phyloP scores from a whole-genome alignment of 2,888 invertebrate genomes.

The Drosophila hawaiiensis region DNA sequence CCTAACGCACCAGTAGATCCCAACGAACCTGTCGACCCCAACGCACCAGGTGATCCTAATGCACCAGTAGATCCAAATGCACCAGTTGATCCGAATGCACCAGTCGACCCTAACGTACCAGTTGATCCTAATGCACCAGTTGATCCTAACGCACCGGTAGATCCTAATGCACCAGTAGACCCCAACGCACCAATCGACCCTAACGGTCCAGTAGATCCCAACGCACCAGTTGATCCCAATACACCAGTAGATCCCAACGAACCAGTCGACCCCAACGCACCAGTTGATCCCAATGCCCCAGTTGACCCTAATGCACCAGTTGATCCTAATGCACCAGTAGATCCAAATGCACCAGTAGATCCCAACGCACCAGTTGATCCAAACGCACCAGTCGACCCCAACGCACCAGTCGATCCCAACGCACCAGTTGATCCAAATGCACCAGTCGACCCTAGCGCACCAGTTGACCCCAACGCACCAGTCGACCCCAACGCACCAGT shows the following conservation, averaged over 20 bases:
- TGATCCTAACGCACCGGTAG: conserved; percentile 19
- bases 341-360: rapidly evolving
- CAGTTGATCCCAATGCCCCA: conserved; percentile 20
- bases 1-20: rapidly evolving
- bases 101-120: conserved; percentile 19
- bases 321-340: rapidly evolving
- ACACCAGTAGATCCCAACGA: not conserved
- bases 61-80: conserved; percentile 23
- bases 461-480: conserved; percentile 23
- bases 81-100: conserved; percentile 28
- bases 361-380: rapidly evolving
- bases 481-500: conserved; percentile 22
- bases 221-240: conserved; percentile 4
- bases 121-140: not conserved
- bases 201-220: not conserved
- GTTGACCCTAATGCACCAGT: rapidly evolving
- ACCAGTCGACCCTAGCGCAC: not conserved
- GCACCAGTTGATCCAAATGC: rapidly evolving
- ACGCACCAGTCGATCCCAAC: rapidly evolving
- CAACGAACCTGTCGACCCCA: rapidly evolving
- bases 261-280: conserved; percentile 8
- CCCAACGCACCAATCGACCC: not conserved
- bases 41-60: rapidly evolving
- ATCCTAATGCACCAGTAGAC: conserved; percentile 22
- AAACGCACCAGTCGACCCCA: rapidly evolving